A percentile compares a stretch with the other conserved stretches of the same genome.
phyloP scores from a whole-genome alignment of 2,113 vertebrate genomes.

The Aplodontia rufa region DNA sequence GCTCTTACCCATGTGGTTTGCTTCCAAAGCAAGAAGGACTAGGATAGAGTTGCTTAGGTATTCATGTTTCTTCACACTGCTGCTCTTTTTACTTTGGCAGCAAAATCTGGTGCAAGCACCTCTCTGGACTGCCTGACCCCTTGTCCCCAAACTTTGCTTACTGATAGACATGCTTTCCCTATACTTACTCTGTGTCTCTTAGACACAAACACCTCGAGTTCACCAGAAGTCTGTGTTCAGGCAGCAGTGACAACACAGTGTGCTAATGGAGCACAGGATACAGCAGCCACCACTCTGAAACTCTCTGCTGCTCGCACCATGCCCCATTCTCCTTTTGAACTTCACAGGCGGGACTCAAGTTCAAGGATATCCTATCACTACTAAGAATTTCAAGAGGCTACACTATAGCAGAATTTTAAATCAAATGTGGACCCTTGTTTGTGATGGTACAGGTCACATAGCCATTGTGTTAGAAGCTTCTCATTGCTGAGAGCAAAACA shows the following conservation, averaged over 20 bases:
- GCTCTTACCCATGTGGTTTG: not conserved
- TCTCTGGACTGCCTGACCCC: not conserved
- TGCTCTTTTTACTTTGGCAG: not conserved
- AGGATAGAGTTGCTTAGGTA: not conserved
- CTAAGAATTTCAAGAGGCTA: not conserved
- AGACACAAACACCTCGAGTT: not conserved
- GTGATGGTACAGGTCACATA: not conserved
- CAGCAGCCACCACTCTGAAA: rapidly evolving
- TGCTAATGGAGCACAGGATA: not conserved
- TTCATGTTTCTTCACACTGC: not conserved
- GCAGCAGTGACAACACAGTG: too few species aligned
- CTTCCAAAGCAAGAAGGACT: not conserved
- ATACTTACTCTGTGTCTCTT: not conserved
- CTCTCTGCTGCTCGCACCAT: not conserved
- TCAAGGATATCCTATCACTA: not conserved
- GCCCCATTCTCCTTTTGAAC: not conserved
- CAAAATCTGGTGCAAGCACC: not conserved
- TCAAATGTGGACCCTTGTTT: not conserved
- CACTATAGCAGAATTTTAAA: not conserved
- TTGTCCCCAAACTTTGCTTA: too few species aligned
- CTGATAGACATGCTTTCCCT: not conserved
- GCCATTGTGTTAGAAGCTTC: too few species aligned
- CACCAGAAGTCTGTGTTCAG: not conserved
- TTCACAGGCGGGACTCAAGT: not conserved
- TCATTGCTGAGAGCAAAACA: too few species aligned